These are phyloP conservation scores for Platanista minor DNA, from an alignment of 2,113 vertebrate genomes.

Conservation along the genomic window DNA sequence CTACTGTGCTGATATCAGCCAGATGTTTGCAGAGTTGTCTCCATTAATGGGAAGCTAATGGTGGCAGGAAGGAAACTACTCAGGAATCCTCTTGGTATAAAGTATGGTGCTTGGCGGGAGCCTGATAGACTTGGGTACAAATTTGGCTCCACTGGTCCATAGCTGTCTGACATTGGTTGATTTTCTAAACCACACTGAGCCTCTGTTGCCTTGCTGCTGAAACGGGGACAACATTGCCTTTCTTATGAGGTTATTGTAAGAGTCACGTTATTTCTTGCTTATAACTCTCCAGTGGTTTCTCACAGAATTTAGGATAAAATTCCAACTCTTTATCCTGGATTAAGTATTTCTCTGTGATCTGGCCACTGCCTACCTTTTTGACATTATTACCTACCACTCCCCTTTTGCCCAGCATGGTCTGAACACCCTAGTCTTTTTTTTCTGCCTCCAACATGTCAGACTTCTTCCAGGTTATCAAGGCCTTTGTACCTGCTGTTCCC, in stretches of 20 bases:
- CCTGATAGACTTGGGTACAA: background rate
- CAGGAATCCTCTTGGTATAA: background rate
- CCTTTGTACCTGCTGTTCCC: background rate
- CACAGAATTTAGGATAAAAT: background rate
- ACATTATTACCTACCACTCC: background rate
- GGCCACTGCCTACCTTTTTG: background rate
- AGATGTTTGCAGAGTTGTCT: conserved; percentile 18
- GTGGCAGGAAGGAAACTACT: background rate
- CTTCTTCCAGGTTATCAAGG: background rate
- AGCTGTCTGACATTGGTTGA: background rate
- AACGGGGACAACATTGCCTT: background rate
- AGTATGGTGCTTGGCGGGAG: background rate
- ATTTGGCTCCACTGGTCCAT: background rate
- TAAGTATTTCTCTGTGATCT: background rate
- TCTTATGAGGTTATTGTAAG: background rate
- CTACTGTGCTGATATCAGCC: background rate
- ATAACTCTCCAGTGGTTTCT: background rate
- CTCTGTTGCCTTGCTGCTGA: background rate
- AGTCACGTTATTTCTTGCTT: background rate
- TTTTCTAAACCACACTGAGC: background rate
- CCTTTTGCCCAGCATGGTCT: background rate
- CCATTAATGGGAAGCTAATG: background rate
- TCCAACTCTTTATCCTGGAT: background rate
- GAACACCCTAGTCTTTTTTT: background rate
- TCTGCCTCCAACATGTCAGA: background rate